Conservation (phyloP, 2,797 vertebrate species). For the Phylloscopus collybita region DNA sequence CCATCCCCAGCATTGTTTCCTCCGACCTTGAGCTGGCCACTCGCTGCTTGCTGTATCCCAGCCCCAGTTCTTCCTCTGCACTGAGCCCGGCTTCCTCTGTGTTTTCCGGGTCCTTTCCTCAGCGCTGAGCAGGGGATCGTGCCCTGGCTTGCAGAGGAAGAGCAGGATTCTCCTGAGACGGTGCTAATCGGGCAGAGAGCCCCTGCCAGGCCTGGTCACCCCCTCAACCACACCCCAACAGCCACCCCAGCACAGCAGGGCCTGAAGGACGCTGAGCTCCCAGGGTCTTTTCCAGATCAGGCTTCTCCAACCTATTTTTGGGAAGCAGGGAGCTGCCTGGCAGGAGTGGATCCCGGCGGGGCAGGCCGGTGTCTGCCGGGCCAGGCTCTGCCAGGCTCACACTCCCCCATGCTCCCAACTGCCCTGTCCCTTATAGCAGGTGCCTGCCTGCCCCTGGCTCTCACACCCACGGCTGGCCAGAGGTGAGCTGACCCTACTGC, state of each 20-base stretch:
- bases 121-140: rapidly evolving
- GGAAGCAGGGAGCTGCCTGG: not conserved
- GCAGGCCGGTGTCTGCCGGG: not conserved
- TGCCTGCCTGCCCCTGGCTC: not conserved
- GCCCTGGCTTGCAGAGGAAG: not conserved
- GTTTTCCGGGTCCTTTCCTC: conserved; percentile 24
- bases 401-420: rapidly evolving
- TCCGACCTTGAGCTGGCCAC: not conserved
- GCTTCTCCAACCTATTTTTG: conserved; percentile 31
- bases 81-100: not conserved
- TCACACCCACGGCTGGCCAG: rapidly evolving
- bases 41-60: rapidly evolving
- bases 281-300: not conserved
- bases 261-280: not conserved
- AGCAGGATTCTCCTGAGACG: not conserved
- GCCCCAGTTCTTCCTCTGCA: not conserved
- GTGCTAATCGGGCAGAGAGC: not conserved
- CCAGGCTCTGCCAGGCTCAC: rapidly evolving
- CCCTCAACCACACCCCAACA: not conserved
- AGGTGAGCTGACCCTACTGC: rapidly evolving
- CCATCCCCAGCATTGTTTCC: not conserved
- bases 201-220: not conserved
- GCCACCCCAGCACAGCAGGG: not conserved
- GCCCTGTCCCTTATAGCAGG: not conserved
- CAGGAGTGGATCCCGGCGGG: not conserved